These are phyloP conservation scores for Sebastes nivosus DNA, from an alignment of 2,797 vertebrate species.

Conservation along the genomic window DNA sequence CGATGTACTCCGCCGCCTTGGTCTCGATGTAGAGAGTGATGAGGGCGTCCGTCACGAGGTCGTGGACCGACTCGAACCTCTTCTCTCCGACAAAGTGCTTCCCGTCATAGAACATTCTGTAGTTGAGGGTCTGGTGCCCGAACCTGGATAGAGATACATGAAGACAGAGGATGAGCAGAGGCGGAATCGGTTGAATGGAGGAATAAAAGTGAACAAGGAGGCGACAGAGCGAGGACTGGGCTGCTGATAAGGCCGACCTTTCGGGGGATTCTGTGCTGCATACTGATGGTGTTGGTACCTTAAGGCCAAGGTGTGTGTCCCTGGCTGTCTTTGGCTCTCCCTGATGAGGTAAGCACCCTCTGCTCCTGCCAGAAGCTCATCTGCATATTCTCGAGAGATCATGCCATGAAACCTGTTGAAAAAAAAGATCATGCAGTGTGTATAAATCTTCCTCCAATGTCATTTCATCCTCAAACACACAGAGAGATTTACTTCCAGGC, in stretches of 20 bases:
- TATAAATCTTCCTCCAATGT: background rate
- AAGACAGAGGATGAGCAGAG: background rate
- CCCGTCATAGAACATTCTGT: conserved; percentile 96
- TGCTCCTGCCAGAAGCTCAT: conserved; percentile 88
- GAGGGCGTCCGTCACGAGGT: conserved; percentile 97
- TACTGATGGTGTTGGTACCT: conserved; percentile 80
- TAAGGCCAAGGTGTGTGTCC: conserved; percentile 94
- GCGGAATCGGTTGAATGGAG: conserved; percentile 31
- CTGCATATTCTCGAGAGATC: conserved; percentile 93
- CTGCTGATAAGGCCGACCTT: background rate
- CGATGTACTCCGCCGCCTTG: conserved; percentile 97
- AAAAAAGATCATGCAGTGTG: background rate
- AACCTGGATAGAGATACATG: conserved; percentile 81
- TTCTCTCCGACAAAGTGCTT: conserved; percentile 99
- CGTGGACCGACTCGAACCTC: conserved; percentile 97
- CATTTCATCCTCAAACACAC: background rate
- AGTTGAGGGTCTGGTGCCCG: conserved; percentile 96
- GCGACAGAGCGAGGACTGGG: background rate
- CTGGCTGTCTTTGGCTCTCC: conserved; percentile 96
- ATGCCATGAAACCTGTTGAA: conserved; percentile 91
- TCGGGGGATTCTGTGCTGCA: conserved; percentile 5
- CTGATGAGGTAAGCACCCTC: conserved; percentile 97
- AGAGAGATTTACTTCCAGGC: background rate
- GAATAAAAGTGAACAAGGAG: conserved; percentile 36
- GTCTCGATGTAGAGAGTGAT: conserved; percentile 98